phyloP scores from a whole-genome alignment of 2,113 vertebrate species.

The Stercorarius parasiticus region DNA sequence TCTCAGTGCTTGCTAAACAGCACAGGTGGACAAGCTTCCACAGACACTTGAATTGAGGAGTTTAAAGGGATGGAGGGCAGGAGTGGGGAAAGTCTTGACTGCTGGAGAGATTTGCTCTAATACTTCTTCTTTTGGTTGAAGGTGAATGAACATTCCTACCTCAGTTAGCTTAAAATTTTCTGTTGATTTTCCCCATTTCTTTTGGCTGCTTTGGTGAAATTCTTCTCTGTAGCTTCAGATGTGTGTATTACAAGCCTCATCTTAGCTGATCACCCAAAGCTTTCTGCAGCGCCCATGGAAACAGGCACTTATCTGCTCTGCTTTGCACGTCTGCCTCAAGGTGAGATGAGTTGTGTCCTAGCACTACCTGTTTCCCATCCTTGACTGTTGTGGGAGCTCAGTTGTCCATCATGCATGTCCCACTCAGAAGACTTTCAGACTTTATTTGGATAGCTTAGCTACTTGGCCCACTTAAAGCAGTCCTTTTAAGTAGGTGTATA shows the following conservation, averaged over 20 bases:
- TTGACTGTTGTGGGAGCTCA: background rate
- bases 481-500: background rate
- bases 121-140: background rate
- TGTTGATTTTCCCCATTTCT: background rate
- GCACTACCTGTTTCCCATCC: background rate
- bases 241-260: background rate
- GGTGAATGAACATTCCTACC: background rate
- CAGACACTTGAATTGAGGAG: background rate
- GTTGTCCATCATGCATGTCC: background rate
- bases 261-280: background rate
- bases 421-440: background rate
- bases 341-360: background rate
- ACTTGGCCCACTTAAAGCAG: background rate
- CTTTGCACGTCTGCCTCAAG: background rate
- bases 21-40: background rate
- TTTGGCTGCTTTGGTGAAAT: background rate
- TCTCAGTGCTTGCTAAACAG: background rate
- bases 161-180: background rate
- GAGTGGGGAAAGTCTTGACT: background rate
- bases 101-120: background rate
- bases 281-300: background rate
- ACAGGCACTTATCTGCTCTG: background rate
- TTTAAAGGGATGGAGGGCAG: background rate
- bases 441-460: background rate
- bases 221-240: background rate